Evolutionary conservation across 2,888 invertebrate species (phyloP), one percentile per base, ranked within the genome.

Genomic region (Eudasyphora cyanicolor): DNA sequence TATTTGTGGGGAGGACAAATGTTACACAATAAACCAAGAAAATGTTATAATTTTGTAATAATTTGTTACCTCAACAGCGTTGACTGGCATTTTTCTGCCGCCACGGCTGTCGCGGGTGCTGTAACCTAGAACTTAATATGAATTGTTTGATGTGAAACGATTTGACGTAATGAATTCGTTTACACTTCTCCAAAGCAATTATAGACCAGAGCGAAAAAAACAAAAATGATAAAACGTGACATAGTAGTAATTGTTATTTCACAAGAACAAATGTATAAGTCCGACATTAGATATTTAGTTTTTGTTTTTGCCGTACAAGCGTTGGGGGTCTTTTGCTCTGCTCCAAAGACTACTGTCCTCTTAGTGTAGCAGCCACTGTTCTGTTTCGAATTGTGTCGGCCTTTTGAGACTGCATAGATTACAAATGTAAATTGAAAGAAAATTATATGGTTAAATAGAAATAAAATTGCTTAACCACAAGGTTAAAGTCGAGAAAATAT

Each of bases 211-310:
- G 35, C 35, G 10, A 35, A 42, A 42, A 14, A 67, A 67, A 24
- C 77, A 38, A 42, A 64, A 51, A 49, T 51, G 49, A 64, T 64
- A 75, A 84, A 84, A 81, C 84, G 84, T 84, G 84, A 81, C 81
- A 78, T 78, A 71, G 71, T 73, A 76, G 78, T 81, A 84, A 84
- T 81, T 84, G 78, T 81, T 78, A 80, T 80, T 84, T 78, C 67
- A 84, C 67, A 78, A 76, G 38, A 76, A 78, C 42, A 67, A n/a
- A 76, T 76, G 75, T 78, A 71, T 80, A n/a, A n/a, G 12, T 38
- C 21, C 51, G 80, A 70, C 57, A 77, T 77, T 42, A 24, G 76
- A 76, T 71, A 74, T 69, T 32, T 74, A n/a, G n/a, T n/a, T n/a
- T n/a, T n/a, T n/a, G n/a, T n/a, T n/a, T n/a, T n/a, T n/a, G n/a